Evolutionary conservation across 2,797 vertebrate genomes (phyloP).

Genomic region (Silurus lanzhouensis): DNA sequence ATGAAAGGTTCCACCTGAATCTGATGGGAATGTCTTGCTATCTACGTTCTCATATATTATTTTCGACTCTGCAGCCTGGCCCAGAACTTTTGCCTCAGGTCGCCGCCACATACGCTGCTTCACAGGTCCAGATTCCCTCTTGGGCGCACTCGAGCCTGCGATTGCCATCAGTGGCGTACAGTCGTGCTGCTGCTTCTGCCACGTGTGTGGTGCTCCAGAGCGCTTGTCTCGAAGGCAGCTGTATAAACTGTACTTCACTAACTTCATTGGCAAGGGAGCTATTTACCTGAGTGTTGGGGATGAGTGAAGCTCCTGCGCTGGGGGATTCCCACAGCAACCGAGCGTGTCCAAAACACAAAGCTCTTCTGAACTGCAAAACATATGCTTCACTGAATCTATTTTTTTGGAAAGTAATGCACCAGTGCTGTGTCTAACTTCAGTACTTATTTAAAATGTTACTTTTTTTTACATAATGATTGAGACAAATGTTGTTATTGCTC

Average conservation of each 20-base stretch:
- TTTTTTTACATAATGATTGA: background rate
- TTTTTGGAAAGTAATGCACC: background rate
- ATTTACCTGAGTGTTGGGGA: constrained; percentile 63
- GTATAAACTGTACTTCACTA: constrained; percentile 65
- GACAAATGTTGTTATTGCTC: background rate
- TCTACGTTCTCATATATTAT: constrained; percentile 44
- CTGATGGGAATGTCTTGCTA: constrained; percentile 47
- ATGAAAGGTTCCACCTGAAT: constrained; percentile 46
- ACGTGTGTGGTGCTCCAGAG: constrained; percentile 57
- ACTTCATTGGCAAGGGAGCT: constrained; percentile 56
- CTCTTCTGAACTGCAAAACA: constrained; percentile 44
- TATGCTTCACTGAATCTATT: constrained; percentile 26
- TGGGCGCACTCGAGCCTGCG: constrained; percentile 52
- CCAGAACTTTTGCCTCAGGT: constrained; percentile 37
- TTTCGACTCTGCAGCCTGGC: constrained; percentile 9
- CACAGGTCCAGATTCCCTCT: constrained; percentile 37
- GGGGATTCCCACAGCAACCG: constrained; percentile 31
- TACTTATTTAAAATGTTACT: background rate
- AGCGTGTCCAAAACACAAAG: constrained; percentile 32
- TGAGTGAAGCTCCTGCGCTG: constrained; percentile 42
- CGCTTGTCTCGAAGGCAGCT: constrained; percentile 47
- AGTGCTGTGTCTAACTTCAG: background rate
- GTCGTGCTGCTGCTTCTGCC: constrained; percentile 50
- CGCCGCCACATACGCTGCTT: constrained; percentile 30
- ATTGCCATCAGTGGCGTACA: constrained; percentile 58